A percentile compares a stretch with the other conserved stretches of the same genome.
Conservation (phyloP, 2,113 vertebrate genomes). For the Sinocyclocheilus grahami region DNA sequence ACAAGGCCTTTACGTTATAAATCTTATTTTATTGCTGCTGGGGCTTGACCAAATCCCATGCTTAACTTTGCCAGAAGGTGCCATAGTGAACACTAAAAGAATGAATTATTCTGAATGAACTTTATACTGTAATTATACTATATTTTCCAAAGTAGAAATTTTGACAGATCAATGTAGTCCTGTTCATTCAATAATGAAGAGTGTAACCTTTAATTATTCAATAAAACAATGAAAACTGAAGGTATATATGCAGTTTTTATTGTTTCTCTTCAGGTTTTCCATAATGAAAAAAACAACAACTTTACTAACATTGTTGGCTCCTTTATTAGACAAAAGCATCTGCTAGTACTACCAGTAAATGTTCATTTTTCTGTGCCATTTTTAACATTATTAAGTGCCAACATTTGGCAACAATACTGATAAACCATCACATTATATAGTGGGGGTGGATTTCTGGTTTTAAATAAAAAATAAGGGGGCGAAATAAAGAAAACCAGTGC, state of each 20-base stretch:
- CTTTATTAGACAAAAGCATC: neutral
- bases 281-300: neutral
- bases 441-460: neutral
- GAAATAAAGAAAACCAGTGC: neutral
- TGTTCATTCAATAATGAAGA: neutral
- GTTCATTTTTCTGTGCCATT: neutral
- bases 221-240: neutral
- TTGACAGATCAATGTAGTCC: neutral
- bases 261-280: neutral
- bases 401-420: neutral
- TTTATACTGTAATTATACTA: neutral
- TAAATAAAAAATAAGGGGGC: neutral
- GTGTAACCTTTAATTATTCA: neutral
- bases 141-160: neutral
- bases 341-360: neutral
- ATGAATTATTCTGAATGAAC: neutral
- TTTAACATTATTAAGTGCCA: neutral
- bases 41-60: neutral
- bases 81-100: neutral
- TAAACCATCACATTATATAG: neutral
- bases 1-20: neutral
- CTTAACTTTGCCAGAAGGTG: neutral
- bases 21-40: neutral
- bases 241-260: neutral
- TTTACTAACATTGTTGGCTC: neutral